These are phyloP conservation scores for Tetragnatha montana DNA, from an alignment of 2,888 invertebrate genomes.

Conservation along the genomic window DNA sequence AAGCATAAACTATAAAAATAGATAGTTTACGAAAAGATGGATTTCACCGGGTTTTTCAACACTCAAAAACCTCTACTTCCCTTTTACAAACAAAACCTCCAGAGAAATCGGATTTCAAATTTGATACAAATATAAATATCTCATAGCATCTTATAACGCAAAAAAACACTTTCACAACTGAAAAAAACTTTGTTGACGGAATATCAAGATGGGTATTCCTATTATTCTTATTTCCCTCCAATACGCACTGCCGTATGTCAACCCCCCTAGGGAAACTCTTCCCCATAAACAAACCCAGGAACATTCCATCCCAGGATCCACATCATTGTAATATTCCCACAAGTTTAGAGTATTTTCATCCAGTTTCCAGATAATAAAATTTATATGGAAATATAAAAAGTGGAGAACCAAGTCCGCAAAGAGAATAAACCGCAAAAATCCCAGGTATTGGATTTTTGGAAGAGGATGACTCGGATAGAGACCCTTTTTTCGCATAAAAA, in stretches of 20 bases:
- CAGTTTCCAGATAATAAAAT: neutral
- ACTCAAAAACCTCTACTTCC: too few relatives aligned
- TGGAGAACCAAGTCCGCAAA: neutral
- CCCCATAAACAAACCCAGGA: neutral
- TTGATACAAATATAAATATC: too few relatives aligned
- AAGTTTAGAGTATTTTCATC: neutral
- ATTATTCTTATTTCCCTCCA: too few relatives aligned
- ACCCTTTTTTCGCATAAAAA: neutral
- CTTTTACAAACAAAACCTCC: too few relatives aligned
- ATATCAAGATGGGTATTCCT: too few relatives aligned
- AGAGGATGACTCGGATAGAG: neutral
- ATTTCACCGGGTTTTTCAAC: too few relatives aligned
- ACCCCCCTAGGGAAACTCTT: neutral
- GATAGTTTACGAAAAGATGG: too few relatives aligned
- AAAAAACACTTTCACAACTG: too few relatives aligned
- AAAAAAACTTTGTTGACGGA: too few relatives aligned
- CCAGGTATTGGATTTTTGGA: neutral
- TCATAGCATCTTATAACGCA: too few relatives aligned
- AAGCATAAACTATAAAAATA: too few relatives aligned
- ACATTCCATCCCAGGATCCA: neutral
- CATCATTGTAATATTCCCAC: neutral
- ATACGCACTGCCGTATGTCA: neutral
- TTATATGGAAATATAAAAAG: constrained; percentile 5
- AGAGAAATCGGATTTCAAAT: too few relatives aligned
- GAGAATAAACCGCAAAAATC: neutral